A percentile compares a stretch with the other conserved stretches of the same genome.
Conservation (phyloP, 2,113 vertebrate genomes). For the Craseonycteris thonglongyai region DNA sequence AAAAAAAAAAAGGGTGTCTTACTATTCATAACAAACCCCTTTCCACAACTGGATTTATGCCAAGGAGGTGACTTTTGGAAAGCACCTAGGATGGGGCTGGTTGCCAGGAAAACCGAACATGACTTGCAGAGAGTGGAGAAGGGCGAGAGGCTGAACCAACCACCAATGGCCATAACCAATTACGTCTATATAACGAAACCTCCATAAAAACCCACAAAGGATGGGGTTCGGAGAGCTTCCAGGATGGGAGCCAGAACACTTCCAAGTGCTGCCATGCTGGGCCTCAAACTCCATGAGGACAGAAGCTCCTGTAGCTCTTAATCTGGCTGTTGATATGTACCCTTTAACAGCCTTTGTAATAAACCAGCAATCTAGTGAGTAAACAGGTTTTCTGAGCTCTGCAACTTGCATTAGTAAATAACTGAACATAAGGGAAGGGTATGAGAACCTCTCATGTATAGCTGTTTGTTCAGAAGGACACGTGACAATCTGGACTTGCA, state of each 20-base stretch:
- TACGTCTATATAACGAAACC: not conserved
- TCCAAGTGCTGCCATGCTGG: not conserved
- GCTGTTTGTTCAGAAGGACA: not conserved
- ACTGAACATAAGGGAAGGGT: not conserved
- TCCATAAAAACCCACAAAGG: not conserved
- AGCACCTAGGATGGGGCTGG: not conserved
- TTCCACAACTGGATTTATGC: too few species aligned
- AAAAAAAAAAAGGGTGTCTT: too few species aligned
- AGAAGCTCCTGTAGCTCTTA: not conserved
- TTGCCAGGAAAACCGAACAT: not conserved
- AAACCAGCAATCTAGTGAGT: not conserved
- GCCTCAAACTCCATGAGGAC: not conserved
- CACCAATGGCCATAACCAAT: not conserved
- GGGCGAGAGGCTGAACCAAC: not conserved
- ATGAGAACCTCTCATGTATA: not conserved
- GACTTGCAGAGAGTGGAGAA: not conserved
- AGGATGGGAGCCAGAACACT: not conserved
- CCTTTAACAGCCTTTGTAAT: not conserved
- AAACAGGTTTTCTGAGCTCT: not conserved
- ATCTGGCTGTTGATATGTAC: rapidly evolving
- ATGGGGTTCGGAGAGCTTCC: not conserved
- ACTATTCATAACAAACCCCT: not conserved
- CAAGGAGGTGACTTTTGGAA: not conserved
- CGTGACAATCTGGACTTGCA: not conserved
- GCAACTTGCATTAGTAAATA: not conserved